phyloP scores from a whole-genome alignment of 1,140 invertebrate species.

The Camponotus vicinus region DNA sequence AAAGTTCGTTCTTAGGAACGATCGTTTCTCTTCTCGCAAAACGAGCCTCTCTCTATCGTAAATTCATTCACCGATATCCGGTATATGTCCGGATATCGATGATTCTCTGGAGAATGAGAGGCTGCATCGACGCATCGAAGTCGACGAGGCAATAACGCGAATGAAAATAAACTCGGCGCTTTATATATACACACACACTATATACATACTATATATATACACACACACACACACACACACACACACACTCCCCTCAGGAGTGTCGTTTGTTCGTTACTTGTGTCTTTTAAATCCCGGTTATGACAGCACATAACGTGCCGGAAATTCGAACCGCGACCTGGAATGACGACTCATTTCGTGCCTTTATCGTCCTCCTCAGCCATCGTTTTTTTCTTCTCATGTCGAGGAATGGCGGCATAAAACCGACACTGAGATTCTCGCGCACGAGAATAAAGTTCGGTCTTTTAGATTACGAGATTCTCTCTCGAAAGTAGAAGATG shows the following conservation, averaged over 20 bases:
- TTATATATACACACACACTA: too few relatives aligned
- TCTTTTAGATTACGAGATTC: constrained; percentile 42
- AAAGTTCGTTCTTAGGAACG: constrained; percentile 8
- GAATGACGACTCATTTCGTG: constrained; percentile 48
- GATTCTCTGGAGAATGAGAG: constrained; percentile 27
- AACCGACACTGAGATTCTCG: constrained; percentile 42
- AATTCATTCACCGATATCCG: constrained; percentile 42
- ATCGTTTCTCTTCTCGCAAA: constrained; percentile 8
- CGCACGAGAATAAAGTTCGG: constrained; percentile 41
- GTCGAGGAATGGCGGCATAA: constrained; percentile 17
- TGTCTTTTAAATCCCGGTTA: constrained; percentile 69
- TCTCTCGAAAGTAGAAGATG: constrained; percentile 9
- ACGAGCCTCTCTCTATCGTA: constrained; percentile 26
- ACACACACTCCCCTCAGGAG: constrained; percentile 47
- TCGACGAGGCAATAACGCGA: constrained; percentile 42
- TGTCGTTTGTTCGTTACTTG: constrained; percentile 68
- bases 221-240: too few relatives aligned
- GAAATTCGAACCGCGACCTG: constrained; percentile 60
- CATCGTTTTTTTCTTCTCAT: constrained; percentile 40
- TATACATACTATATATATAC: too few relatives aligned
- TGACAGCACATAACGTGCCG: constrained; percentile 60
- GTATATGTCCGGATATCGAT: constrained; percentile 16
- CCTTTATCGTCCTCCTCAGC: constrained; percentile 37
- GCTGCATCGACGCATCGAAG: constrained; percentile 52
- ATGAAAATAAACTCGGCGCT: constrained; percentile 59